Evolutionary conservation across 2,888 invertebrate species (phyloP).

Genomic region (Petrolisthes manimaculis): DNA sequence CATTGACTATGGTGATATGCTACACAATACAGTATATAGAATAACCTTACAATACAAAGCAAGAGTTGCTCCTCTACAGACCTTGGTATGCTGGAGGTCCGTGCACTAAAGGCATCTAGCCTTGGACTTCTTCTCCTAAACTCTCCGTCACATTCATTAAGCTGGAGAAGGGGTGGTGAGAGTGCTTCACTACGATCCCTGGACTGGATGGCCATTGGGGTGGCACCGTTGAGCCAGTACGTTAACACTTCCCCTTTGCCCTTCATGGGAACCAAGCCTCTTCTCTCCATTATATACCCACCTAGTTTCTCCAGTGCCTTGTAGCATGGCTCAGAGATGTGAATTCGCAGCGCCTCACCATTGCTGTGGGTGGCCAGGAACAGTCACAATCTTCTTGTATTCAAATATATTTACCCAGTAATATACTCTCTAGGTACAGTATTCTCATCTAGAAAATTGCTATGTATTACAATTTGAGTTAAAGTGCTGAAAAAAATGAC

Average conservation of each 20-base stretch:
- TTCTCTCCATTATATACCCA: conserved; percentile 80
- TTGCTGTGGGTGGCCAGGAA: conserved; percentile 40
- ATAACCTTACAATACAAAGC: too few relatives aligned
- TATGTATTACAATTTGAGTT: too few relatives aligned
- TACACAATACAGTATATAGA: too few relatives aligned
- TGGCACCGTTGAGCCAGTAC: conserved; percentile 78
- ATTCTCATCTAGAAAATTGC: too few relatives aligned
- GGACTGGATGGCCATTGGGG: conserved; percentile 46
- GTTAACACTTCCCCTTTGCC: conserved; percentile 81
- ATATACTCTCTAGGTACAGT: too few relatives aligned
- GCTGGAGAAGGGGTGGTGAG: conserved; percentile 34
- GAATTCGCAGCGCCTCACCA: conserved; percentile 77
- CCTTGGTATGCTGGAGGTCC: conserved; percentile 50
- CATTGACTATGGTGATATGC: too few relatives aligned
- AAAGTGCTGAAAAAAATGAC: too few relatives aligned
- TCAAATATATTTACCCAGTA: too few relatives aligned
- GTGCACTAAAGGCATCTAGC: conserved; percentile 16
- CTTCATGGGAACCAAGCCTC: conserved; percentile 82
- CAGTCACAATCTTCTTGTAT: too few relatives aligned
- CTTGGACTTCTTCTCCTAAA: conserved; percentile 43
- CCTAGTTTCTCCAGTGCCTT: conserved; percentile 78
- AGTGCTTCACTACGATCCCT: conserved; percentile 68
- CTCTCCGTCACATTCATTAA: conserved; percentile 34
- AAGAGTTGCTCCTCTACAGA: neutral
- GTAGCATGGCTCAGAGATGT: conserved; percentile 81